These are phyloP conservation scores for Heterocephalus glaber DNA, from an alignment of 2,113 vertebrate genomes.

Conservation along the genomic window DNA sequence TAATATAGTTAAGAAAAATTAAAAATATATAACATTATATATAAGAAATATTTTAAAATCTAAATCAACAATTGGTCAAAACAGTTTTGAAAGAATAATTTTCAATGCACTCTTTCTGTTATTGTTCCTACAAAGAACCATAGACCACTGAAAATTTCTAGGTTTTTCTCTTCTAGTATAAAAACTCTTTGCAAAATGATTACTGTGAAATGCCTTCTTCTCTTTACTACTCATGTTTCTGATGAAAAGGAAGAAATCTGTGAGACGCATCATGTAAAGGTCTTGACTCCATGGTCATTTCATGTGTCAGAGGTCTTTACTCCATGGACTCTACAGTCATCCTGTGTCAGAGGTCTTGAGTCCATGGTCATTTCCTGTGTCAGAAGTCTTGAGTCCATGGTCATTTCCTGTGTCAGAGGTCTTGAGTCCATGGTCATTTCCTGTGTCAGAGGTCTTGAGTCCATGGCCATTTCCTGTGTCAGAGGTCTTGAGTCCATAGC, in stretches of 20 bases:
- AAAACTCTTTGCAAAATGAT: neutral
- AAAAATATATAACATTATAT: neutral
- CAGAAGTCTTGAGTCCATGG: neutral
- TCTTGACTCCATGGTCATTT: neutral
- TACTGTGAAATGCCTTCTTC: slow-evolving; percentile 18
- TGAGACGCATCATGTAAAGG: neutral
- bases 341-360: neutral
- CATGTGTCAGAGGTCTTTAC: neutral
- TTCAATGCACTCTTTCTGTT: neutral
- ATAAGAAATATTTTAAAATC: slow-evolving; percentile 2
- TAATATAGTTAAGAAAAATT: neutral
- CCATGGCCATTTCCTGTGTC: too few relatives aligned
- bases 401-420: neutral
- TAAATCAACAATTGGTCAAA: neutral
- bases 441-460: neutral
- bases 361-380: neutral
- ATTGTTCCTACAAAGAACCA: neutral
- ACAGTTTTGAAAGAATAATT: slow-evolving; percentile 6
- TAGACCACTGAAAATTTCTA: neutral
- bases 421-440: too few relatives aligned
- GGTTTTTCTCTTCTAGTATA: neutral
- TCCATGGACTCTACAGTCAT: neutral
- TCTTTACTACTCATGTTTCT: slow-evolving; percentile 13
- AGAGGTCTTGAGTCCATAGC: neutral
- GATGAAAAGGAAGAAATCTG: slow-evolving; percentile 33